phyloP scores from a whole-genome alignment of 2,888 invertebrate species.

The Volucella zonaria region DNA sequence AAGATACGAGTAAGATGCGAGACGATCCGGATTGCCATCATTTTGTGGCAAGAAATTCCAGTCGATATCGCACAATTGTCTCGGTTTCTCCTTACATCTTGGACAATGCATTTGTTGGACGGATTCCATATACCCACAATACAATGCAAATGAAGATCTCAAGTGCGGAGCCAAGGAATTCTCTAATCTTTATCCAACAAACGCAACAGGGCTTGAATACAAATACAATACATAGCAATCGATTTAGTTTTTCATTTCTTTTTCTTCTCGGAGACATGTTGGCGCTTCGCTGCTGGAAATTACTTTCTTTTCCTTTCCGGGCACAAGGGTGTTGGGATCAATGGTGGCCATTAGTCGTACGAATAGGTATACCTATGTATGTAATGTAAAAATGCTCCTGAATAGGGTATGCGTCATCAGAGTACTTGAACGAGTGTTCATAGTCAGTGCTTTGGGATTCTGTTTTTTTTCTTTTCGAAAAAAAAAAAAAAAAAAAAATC shows the following conservation, averaged over 20 bases:
- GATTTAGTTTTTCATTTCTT: conserved; percentile 32
- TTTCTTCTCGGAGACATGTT: conserved; percentile 29
- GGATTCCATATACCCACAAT: conserved; percentile 38
- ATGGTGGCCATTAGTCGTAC: conserved; percentile 23
- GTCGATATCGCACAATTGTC: background rate
- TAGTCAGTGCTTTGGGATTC: too few species aligned
- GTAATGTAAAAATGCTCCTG: background rate
- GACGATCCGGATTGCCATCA: conserved; percentile 18
- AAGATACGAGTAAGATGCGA: conserved; percentile 17
- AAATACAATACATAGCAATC: conserved; percentile 16
- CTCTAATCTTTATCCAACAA: conserved; percentile 28
- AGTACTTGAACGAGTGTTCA: background rate
- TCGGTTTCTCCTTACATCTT: conserved; percentile 10
- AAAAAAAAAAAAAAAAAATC: conserved; percentile 20
- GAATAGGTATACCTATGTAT: too few species aligned
- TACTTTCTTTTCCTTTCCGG: conserved; percentile 1
- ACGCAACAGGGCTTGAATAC: conserved; percentile 58
- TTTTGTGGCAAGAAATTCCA: conserved; percentile 33
- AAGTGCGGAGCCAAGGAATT: conserved; percentile 49
- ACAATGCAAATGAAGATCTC: conserved; percentile 10
- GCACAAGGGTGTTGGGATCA: background rate
- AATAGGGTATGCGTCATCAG: conserved; percentile 27
- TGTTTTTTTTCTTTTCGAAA: background rate
- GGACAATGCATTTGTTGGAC: conserved; percentile 36
- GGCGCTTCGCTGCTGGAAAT: conserved; percentile 40